Evolutionary conservation across 2,113 vertebrate genomes (phyloP), one percentile per base, ranked within the genome.

Genomic region (Seriola dumerili): DNA sequence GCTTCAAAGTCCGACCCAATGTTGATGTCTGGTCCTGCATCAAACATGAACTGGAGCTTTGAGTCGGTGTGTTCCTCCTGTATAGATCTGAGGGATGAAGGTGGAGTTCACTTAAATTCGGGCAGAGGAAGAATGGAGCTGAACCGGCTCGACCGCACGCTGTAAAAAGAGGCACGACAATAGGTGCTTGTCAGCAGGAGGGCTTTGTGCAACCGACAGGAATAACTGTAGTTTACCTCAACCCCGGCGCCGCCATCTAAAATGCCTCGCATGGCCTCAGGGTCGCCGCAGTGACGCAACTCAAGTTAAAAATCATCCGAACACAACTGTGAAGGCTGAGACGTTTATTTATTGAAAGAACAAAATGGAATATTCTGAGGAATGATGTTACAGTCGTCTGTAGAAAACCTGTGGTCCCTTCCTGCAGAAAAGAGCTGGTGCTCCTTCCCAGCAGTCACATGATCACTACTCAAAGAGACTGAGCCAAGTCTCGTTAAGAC

Each of bases 121-220:
- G 1, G 58, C 1, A 1, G 23, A 8, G 8, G 42, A 0, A 72
- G 88, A 93, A 94, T 90, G 89, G 73, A 58, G 91, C 76, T 54
- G 12, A 92, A 95, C 94, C 65, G 81, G 94, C 65, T 87, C 10
- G 25, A 88, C 90, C 32, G 84, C 87, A 75, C 16, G 10, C 2
- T 3, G 1, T 10, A 17, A 25, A 25, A 19, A 9, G 5, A 72
- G 8, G 32, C 1, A 17, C 13, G 19, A 79, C 68, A 59, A 82
- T 29, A 23, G 40, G 0, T 4, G 16, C 50, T 57, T 1, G 16
- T 34, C 40, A 65, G n/a, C 63, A 58, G 54, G 62, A 77, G 5
- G 9, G 14, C n/a, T 19, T 9, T 54, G 21, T 29, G 29, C 0
- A 63, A 44, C 34, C 1, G 10, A 23, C 16, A 9, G 32, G 5